phyloP scores from a whole-genome alignment of 2,888 invertebrate species.

The Amaurobius ferox region DNA sequence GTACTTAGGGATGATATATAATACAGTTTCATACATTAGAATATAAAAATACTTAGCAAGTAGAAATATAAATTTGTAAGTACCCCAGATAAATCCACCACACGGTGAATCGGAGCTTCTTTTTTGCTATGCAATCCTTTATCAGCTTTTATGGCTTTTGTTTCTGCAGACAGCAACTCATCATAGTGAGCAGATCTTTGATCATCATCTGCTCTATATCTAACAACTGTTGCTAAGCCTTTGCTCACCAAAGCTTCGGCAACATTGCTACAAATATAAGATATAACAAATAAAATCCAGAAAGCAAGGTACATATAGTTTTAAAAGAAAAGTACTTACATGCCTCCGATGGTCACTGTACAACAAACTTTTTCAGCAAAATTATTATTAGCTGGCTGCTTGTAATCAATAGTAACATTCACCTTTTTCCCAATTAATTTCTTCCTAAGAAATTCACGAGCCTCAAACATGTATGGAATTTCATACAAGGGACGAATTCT shows the following conservation, averaged over 20 bases:
- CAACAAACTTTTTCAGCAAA: conserved; percentile 97
- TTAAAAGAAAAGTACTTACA: conserved; percentile 79
- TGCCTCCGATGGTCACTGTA: conserved; percentile 89
- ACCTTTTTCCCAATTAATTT: conserved; percentile 97
- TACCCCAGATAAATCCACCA: conserved; percentile 89
- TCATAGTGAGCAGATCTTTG: conserved; percentile 96
- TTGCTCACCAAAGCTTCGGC: conserved; percentile 95
- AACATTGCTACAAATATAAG: conserved; percentile 83
- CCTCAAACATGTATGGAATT: conserved; percentile 99
- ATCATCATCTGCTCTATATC: conserved; percentile 96
- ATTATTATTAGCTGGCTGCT: conserved; percentile 94
- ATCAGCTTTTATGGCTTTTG: conserved; percentile 90
- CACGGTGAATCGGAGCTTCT: conserved; percentile 82
- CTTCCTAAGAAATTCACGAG: conserved; percentile 96
- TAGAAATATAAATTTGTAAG: neutral
- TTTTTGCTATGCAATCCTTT: conserved; percentile 92
- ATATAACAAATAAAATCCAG: too few relatives aligned
- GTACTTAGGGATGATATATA: too few relatives aligned
- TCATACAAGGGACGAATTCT: conserved; percentile 93
- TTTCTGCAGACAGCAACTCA: conserved; percentile 92
- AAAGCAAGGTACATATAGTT: too few relatives aligned
- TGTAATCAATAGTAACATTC: conserved; percentile 94
- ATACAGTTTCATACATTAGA: too few relatives aligned
- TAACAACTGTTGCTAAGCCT: conserved; percentile 94
- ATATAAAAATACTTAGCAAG: too few relatives aligned